Evolutionary conservation across 1,140 invertebrate species (phyloP), one percentile per base, ranked within the genome.

Genomic region (Drosophila eugracilis): DNA sequence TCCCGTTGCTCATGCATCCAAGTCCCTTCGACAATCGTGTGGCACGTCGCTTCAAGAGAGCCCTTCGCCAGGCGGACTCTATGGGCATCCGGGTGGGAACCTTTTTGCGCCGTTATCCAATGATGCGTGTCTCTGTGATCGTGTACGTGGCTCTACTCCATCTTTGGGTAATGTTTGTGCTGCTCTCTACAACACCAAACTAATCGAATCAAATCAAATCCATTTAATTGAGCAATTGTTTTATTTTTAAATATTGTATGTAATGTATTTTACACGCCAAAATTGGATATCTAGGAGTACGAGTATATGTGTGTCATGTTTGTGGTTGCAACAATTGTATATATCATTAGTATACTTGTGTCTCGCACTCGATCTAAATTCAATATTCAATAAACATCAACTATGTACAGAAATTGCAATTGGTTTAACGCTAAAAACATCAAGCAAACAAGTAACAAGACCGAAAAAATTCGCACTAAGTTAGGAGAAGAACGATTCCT

Each of bases 71-170:
- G 32, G 92, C 97, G 12, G 96, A 97, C 92, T 84, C 89, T 1
- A 94, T 96, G 66, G 96, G 95, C 71, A 93, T 97, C 44, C 93
- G 96, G 54, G 93, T 96, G 17, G 96, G 96, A 14, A 93, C 96
- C 12, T 97, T 97, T 92, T 91, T 97, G 26, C 93, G 96, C 58
- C 92, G 96, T 63, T 96, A 97, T 93, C 96, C 96, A 4, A 92
- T 96, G 54, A 95, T 96, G 32, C 93, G 96, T 71, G 94, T 97
- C 49, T 94, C 96, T 91, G 94, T 97, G 9, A 93, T 97, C 52
- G 92, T 95, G 62, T 97, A 97, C 47, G 86, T 91, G 10, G 89
- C 75, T 0, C 49, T 91, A 10, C 54, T 91, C 5, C 90, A 91
- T 55, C 42, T 91, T 2, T 91, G 90, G 90, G 91, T 91, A 24